Percentiles rank a stretch among this genome's conserved stretches.
Evolutionary conservation across 2,113 vertebrate species (phyloP).

Genomic region (Poecilia latipinna): DNA sequence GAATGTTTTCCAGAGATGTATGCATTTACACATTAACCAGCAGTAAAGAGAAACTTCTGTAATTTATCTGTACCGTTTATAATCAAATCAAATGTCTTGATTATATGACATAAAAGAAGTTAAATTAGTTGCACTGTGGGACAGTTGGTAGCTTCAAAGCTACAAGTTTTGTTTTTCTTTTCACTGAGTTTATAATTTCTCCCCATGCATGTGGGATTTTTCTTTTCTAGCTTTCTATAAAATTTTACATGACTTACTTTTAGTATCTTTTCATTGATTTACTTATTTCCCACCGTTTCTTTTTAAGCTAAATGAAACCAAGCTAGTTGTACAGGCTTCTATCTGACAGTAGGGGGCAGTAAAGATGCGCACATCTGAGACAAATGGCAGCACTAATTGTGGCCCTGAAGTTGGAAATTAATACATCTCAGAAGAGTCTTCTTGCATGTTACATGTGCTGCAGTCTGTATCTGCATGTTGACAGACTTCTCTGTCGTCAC

Average conservation of each 20-base stretch:
- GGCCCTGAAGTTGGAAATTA: neutral
- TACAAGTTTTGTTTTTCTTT: no score
- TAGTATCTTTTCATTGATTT: neutral
- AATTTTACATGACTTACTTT: neutral
- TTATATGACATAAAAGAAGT: neutral
- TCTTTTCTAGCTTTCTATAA: neutral
- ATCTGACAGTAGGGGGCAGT: constrained; percentile 59
- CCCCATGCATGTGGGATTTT: no score
- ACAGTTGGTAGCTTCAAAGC: no score
- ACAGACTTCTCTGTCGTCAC: neutral
- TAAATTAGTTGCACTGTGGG: neutral
- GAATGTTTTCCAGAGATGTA: neutral
- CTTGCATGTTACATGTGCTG: constrained; percentile 1
- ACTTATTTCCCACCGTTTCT: neutral
- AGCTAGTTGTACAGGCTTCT: constrained; percentile 13
- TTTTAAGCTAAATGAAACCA: neutral
- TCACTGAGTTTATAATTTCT: no score
- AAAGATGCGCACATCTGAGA: constrained; percentile 7
- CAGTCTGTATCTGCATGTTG: neutral
- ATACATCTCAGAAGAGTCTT: constrained; percentile 11
- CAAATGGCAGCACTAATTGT: neutral
- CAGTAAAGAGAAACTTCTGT: no score
- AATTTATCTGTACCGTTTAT: no score
- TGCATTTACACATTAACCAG: neutral
- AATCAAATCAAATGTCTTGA: neutral